phyloP scores from a whole-genome alignment of 2,113 vertebrate genomes.

The Dendropsophus ebraccatus region DNA sequence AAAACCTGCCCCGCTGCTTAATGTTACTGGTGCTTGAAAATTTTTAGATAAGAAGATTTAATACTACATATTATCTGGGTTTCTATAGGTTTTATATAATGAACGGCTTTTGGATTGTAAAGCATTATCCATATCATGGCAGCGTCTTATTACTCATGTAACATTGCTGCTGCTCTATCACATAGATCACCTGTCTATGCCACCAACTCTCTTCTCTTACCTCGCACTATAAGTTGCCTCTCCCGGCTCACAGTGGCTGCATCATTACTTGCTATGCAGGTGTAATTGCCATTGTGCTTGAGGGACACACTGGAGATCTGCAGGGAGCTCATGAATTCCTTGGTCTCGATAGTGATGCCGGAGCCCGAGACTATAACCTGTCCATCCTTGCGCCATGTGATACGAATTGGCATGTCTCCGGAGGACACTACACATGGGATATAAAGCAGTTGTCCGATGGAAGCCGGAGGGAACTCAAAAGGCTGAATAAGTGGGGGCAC shows the following conservation, averaged over 20 bases:
- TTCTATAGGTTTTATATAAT: no score
- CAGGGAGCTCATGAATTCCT: slow-evolving; percentile 98
- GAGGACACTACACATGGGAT: slow-evolving; percentile 98
- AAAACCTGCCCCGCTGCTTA: no score
- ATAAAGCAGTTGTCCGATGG: slow-evolving; percentile 97
- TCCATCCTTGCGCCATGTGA: slow-evolving; percentile 97
- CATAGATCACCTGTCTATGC: not conserved
- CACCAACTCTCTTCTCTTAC: slow-evolving; percentile 71
- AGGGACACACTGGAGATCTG: slow-evolving; percentile 98
- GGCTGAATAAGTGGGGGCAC: slow-evolving; percentile 98
- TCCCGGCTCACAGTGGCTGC: slow-evolving; percentile 96
- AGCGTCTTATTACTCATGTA: not conserved
- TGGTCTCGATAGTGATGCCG: slow-evolving; percentile 96
- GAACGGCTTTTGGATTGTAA: no score
- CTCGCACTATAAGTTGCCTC: slow-evolving; percentile 94
- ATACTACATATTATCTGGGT: no score
- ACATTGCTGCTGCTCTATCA: not conserved
- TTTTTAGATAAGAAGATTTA: no score
- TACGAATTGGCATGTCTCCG: slow-evolving; percentile 97
- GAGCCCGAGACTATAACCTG: slow-evolving; percentile 93
- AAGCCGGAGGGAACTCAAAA: slow-evolving; percentile 96
- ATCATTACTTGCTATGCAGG: slow-evolving; percentile 96
- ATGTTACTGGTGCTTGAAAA: no score
- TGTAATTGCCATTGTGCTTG: slow-evolving; percentile 98
- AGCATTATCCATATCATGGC: no score